A percentile compares a stretch with the other conserved stretches of the same genome.
These are phyloP conservation scores for Chrysodeixis includens DNA, from an alignment of 2,888 invertebrate genomes.

Conservation along the genomic window DNA sequence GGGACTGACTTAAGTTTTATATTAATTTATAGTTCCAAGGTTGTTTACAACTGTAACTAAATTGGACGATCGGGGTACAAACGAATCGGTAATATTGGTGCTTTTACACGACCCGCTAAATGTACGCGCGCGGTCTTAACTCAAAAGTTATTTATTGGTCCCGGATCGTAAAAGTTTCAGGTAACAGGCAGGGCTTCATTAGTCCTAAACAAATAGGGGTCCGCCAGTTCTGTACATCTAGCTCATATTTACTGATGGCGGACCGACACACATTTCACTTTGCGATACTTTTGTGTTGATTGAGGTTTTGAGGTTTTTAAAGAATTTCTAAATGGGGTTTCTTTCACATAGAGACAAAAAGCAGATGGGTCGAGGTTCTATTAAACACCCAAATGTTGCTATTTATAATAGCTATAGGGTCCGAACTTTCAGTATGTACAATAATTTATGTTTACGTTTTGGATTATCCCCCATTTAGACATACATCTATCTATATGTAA, in stretches of 20 bases:
- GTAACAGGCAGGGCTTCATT: slow-evolving; percentile 63
- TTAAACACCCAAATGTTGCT: too few relatives aligned
- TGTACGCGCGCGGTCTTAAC: slow-evolving; percentile 45
- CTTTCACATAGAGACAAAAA: too few relatives aligned
- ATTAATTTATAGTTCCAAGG: slow-evolving; percentile 41
- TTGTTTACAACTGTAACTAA: slow-evolving; percentile 18
- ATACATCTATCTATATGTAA: slow-evolving; percentile 27
- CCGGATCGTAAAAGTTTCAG: slow-evolving; percentile 67
- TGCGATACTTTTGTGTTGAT: neutral
- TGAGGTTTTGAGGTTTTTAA: too few relatives aligned
- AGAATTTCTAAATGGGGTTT: too few relatives aligned
- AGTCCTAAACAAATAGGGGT: slow-evolving; percentile 62
- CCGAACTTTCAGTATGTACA: neutral
- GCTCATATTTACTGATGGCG: slow-evolving; percentile 28
- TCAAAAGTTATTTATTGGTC: slow-evolving; percentile 69
- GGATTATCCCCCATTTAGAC: slow-evolving; percentile 5
- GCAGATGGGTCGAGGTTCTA: too few relatives aligned
- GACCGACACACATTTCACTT: slow-evolving; percentile 15
- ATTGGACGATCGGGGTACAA: slow-evolving; percentile 24
- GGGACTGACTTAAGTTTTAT: slow-evolving; percentile 33
- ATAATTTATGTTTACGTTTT: neutral
- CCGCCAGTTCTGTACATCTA: slow-evolving; percentile 17
- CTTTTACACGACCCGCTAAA: slow-evolving; percentile 32
- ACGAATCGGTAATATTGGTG: slow-evolving; percentile 38
- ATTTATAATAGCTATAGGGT: neutral